Percentiles rank a stretch among this genome's conserved stretches.
Evolutionary conservation across 2,797 vertebrate genomes (phyloP).

Genomic region (Mycteria americana): DNA sequence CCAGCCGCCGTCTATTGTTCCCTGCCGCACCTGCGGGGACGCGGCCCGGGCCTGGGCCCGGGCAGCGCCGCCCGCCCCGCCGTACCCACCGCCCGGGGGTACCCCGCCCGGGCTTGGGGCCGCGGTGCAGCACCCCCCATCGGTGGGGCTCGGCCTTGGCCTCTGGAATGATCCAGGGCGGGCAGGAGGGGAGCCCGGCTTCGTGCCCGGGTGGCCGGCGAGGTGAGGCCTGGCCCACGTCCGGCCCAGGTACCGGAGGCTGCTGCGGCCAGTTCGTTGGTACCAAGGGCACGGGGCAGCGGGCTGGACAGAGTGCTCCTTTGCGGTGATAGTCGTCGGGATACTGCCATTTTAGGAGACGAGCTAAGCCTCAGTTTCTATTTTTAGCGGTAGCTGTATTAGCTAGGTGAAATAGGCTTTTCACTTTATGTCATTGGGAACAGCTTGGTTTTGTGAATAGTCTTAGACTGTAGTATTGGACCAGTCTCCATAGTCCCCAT

Average conservation of each 20-base stretch:
- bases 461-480: fast-evolving
- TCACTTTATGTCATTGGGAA: fast-evolving
- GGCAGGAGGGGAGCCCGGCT: background rate
- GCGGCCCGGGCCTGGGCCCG: fast-evolving
- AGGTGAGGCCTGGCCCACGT: background rate
- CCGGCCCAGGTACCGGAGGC: background rate
- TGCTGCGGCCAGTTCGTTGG: fast-evolving
- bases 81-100: fast-evolving
- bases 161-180: fast-evolving
- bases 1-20: background rate
- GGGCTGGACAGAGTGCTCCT: fast-evolving
- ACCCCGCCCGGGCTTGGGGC: fast-evolving
- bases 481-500: fast-evolving
- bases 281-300: fast-evolving
- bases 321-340: fast-evolving
- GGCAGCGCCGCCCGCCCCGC: fast-evolving
- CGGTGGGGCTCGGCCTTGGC: fast-evolving
- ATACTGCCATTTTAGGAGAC: background rate
- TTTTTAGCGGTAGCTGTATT: background rate
- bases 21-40: background rate
- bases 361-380: background rate
- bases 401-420: fast-evolving
- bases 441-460: too few relatives aligned
- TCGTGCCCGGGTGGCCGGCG: background rate
- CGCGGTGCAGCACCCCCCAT: fast-evolving